phyloP scores from a whole-genome alignment of 2,888 invertebrate species.

The Eupithecia subfuscata region DNA sequence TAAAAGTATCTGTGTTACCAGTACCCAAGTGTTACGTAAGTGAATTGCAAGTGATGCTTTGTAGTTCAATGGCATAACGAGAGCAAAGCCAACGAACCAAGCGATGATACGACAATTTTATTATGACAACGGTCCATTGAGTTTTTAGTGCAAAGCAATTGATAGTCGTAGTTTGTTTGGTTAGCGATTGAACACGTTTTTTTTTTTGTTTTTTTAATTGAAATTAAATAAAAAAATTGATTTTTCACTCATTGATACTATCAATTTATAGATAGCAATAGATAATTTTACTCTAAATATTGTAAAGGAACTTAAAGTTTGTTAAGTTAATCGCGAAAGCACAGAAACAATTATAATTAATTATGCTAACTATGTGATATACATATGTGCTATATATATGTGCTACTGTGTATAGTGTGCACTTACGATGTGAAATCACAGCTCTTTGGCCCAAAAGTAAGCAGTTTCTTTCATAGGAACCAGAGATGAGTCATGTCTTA shows the following conservation, averaged over 20 bases:
- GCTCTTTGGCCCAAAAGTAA: background rate
- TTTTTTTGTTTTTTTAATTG: background rate
- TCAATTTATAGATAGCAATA: no score
- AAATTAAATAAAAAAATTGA: no score
- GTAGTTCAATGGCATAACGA: constrained; percentile 44
- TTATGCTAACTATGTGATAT: background rate
- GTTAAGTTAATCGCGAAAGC: background rate
- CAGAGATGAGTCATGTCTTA: background rate
- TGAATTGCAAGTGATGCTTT: constrained; percentile 38
- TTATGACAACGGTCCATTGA: constrained; percentile 33
- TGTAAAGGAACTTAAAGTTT: background rate
- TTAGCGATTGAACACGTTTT: constrained; percentile 25
- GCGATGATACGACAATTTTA: constrained; percentile 26
- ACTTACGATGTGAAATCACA: background rate
- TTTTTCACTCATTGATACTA: no score
- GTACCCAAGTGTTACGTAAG: background rate
- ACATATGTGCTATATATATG: no score
- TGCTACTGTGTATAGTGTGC: no score
- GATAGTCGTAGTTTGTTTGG: constrained; percentile 5
- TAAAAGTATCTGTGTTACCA: constrained; percentile 1
- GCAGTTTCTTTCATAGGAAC: background rate
- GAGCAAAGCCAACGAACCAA: constrained; percentile 30
- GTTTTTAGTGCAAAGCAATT: constrained; percentile 33
- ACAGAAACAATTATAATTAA: background rate
- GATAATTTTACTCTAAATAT: no score